Evolutionary conservation across 1,140 invertebrate species (phyloP), one percentile per base, ranked within the genome.

Genomic region (Druon quercuslanigerum): DNA sequence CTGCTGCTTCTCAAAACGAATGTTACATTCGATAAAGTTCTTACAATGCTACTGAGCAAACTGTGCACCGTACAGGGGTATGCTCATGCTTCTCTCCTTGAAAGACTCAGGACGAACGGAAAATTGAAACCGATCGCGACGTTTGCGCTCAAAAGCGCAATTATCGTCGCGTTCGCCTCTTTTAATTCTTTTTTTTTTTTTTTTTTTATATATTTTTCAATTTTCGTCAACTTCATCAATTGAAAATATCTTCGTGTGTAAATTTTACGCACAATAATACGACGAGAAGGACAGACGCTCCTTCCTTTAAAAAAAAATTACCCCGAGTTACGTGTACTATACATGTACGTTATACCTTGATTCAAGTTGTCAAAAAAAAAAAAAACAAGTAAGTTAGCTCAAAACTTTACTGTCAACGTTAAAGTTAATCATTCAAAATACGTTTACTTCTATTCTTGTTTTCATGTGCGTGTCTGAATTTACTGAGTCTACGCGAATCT

Each of bases 341-440:
- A 66, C 60, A 66, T 66, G 60, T 66, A 66, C 40, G 60, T 66
- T 66, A 66, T 46, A 66, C 16, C 60, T 66, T 66, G 60, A 20
- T 40, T 66, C 60, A 66, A 66, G 60, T 46, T 66, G 60, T 66
- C 60, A 66, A 40, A 60, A 60, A 66, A 40, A 46, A 33, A 33
- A 33, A 33, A 2, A 33, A 33, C 2, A 33, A 40, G 16, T 17
- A 66, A 66, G 60, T 66, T 66, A 66, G 25, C 33, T 33, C 57
- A 60, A 66, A n/a, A 66, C 60, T 66, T 66, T 7, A 66, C 60
- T 66, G 60, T 66, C 60, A 66, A 66, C 60, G 33, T 66, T 66
- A 66, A 66, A 33, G 60, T 66, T 57, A 57, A 57, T 57, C 8
- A 57, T 57, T 20, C 33, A 66, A 66, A 66, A 66, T 66, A 66